A percentile compares a stretch with the other conserved stretches of the same genome.
Conservation (phyloP, 2,113 vertebrate species). For the Camelus dromedarius region DNA sequence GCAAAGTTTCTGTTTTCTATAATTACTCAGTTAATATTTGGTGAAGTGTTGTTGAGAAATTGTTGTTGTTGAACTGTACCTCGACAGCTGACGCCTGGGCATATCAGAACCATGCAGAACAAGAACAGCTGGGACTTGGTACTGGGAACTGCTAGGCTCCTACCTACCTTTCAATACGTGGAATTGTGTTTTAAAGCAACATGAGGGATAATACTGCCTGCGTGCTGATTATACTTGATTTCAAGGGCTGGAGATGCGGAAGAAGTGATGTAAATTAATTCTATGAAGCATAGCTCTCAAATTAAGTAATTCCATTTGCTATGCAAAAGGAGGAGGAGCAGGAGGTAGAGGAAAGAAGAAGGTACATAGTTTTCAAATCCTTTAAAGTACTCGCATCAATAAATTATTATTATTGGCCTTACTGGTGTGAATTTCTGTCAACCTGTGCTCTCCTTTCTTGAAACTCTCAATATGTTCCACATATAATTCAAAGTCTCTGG, state of each 20-base stretch:
- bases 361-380: background rate
- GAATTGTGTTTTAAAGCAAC: background rate
- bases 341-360: background rate
- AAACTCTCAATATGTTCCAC: background rate
- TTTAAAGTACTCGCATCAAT: background rate
- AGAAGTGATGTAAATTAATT: background rate
- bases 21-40: background rate
- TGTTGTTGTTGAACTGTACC: background rate
- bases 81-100: background rate
- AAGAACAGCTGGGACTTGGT: background rate
- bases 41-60: background rate
- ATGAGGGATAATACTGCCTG: background rate
- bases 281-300: background rate
- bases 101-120: background rate
- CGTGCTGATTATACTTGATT: background rate
- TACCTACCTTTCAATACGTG: background rate
- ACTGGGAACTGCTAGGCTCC: background rate
- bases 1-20: background rate
- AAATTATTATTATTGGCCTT: background rate
- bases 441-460: background rate
- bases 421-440: background rate
- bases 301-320: background rate
- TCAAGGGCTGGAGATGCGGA: background rate
- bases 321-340: background rate
- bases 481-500: background rate